Percentiles rank a stretch among this genome's conserved stretches.
These are phyloP conservation scores for Monomorium pharaonis DNA, from an alignment of 1,140 invertebrate species.

Conservation along the genomic window DNA sequence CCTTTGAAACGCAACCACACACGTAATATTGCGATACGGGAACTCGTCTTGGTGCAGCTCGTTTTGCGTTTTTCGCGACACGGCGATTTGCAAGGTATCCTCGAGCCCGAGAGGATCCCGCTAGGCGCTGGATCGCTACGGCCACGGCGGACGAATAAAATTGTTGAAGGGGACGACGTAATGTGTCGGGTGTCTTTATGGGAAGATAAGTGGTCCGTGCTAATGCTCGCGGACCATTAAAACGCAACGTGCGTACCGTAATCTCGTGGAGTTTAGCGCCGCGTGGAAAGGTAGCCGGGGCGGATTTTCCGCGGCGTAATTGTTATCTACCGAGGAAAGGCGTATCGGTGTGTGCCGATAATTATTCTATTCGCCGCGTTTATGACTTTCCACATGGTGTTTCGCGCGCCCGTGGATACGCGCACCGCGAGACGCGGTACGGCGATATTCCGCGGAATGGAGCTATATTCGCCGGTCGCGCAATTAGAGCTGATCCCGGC, in stretches of 20 bases:
- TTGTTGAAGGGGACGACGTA: conserved; percentile 49
- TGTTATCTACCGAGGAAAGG: conserved; percentile 54
- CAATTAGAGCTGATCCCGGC: conserved; percentile 34
- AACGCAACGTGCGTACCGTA: conserved; percentile 54
- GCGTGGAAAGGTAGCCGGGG: conserved; percentile 22
- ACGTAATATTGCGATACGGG: neutral
- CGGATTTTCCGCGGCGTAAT: conserved; percentile 54
- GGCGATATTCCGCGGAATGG: conserved; percentile 8
- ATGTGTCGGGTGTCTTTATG: conserved; percentile 64
- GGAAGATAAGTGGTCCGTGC: conserved; percentile 62
- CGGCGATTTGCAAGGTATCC: conserved; percentile 19
- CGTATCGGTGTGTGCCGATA: conserved; percentile 33
- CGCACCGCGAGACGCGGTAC: neutral
- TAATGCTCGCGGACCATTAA: conserved; percentile 70
- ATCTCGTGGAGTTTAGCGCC: conserved; percentile 48
- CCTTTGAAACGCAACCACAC: neutral
- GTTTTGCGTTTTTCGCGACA: neutral
- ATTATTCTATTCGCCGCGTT: conserved; percentile 61
- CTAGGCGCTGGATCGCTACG: conserved; percentile 3
- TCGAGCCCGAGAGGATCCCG: conserved; percentile 6
- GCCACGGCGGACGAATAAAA: conserved; percentile 56
- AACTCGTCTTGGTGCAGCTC: neutral
- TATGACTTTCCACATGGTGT: neutral
- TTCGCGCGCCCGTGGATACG: neutral
- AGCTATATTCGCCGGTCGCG: neutral